A percentile compares a stretch with the other conserved stretches of the same genome.
phyloP scores from a whole-genome alignment of 1,140 invertebrate genomes.

The Apis cerana region DNA sequence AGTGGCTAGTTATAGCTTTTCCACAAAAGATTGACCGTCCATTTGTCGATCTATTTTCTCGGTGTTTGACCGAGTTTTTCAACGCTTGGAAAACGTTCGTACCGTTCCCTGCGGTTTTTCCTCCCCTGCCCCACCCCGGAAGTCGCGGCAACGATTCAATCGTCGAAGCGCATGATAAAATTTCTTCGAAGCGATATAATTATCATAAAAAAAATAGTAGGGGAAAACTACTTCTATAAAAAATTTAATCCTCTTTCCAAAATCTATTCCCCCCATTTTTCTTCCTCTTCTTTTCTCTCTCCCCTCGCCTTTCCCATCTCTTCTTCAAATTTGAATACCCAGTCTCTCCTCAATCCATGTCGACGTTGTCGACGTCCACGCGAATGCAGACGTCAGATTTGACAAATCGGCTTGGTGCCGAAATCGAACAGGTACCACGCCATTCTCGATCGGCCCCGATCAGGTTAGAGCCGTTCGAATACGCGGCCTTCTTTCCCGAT shows the following conservation, averaged over 20 bases:
- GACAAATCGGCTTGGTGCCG: conserved; percentile 5
- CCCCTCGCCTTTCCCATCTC: too few relatives aligned
- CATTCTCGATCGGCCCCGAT: conserved; percentile 9
- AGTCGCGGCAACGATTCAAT: not conserved
- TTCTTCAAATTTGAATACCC: too few relatives aligned
- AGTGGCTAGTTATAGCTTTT: conserved; percentile 24
- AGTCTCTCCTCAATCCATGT: too few relatives aligned
- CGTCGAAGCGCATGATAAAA: too few relatives aligned
- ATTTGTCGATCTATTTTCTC: not conserved
- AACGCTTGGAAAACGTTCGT: not conserved
- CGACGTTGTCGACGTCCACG: too few relatives aligned
- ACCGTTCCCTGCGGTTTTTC: not conserved
- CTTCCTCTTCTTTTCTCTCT: too few relatives aligned
- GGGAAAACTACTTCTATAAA: too few relatives aligned
- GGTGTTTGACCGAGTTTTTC: conserved; percentile 13
- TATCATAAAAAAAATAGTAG: too few relatives aligned
- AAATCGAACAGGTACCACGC: conserved; percentile 44
- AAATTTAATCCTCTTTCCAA: too few relatives aligned
- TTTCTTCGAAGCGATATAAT: too few relatives aligned
- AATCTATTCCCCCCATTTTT: too few relatives aligned
- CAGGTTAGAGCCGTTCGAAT: conserved; percentile 28
- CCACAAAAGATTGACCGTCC: conserved; percentile 14
- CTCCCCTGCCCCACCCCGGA: too few relatives aligned
- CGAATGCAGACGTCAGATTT: not conserved
- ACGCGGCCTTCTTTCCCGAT: not conserved